Base-by-base conservation (phyloP, 1,140 invertebrate species). In the Macrosteles quadrilineatus region DNA sequence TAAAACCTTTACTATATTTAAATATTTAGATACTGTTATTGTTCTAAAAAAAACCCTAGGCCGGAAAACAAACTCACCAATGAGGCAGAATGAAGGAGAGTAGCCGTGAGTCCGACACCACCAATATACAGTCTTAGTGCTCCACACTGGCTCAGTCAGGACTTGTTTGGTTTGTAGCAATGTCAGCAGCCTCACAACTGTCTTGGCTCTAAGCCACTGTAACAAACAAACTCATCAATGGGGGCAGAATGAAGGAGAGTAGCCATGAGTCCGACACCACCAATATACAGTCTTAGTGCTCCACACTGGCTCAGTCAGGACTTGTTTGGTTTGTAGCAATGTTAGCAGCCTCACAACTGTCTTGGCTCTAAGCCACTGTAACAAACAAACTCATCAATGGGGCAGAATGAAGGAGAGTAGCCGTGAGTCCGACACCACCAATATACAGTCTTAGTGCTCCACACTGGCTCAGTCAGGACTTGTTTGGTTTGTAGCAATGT, bases 201-300 rank as follows among this genome's bases (percentile, higher is more conserved):
- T 64, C 19, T 64, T 64, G 2, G 62, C 29, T 36, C 62, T 30
- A 17, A 64, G n/a, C 62, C 62, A 64, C 62, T 64, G 25, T 3
- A 47, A 31, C 21, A n/a, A n/a, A n/a, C n/a, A n/a, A n/a, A 21
- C 6, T 67, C 19, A 47, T 17, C 65, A n/a, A 21, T 17, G 19
- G 19, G n/a, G 6, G 4, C 21, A 19, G 2, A 23, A 47, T 1
- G 40, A 2, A 47, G 65, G 65, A 31, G 36, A 47, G 29, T 67
- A 67, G 3, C 65, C 65, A 19, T 67, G 65, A 9, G 17, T 3
- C 4, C 31, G 32, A 19, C 36, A 17, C 65, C 65, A 67, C 12
- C 27, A 21, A 6, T 43, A 45, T 2, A 67, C 29, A 2, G 32
- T 14, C 9, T n/a, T 25, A 17, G 65, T 67, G 29, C 36, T 47